Evolutionary conservation across 2,888 invertebrate genomes (phyloP), one percentile per base, ranked within the genome.

Genomic region (Colostygia pectinataria): DNA sequence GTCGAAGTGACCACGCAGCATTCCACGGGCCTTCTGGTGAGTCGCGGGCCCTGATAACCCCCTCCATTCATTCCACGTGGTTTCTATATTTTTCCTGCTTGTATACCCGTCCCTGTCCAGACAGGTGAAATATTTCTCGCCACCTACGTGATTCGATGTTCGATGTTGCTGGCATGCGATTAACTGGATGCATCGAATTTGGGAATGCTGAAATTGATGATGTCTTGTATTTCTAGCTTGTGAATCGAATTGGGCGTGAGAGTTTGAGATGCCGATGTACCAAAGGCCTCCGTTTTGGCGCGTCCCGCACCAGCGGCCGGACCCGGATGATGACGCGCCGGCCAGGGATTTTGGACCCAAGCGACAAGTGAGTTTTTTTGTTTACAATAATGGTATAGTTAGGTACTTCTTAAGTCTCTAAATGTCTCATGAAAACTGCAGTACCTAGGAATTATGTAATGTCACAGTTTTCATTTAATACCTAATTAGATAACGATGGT

Each of bases 261-360:
- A 39, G 12, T 36, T 41, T 49, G 66, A 53, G 54, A 92, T 92
- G 92, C 91, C 92, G 63, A 62, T 78, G 71, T 92, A 92, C 77
- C 92, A 93, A 72, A 85, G 93, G 61, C 93, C 93, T 36, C 86
- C 93, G 34, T 93, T 93, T 79, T 93, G 93, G 93, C 85, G 91
- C 27, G 80, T 91, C 31, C 91, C 91, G 4, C 81, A 83, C 57
- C 80, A 80, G 55, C 77, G 90, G 6, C 71, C 53, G 1, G 89
- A 90, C 56, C 91, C 91, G 49, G 91, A 82, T 51, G 91, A 82
- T 33, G 81, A 87, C 47, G 85, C 78, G 50, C 64, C 74, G 5
- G 51, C 54, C 34, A 75, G 83, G 47, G 71, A 71, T 53, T 80
- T 77, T 53, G 71, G 77, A 37, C 77, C 77, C 51, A 63, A 68